Evolutionary conservation across 2,888 invertebrate genomes (phyloP).

Genomic region (Aromia moschata): DNA sequence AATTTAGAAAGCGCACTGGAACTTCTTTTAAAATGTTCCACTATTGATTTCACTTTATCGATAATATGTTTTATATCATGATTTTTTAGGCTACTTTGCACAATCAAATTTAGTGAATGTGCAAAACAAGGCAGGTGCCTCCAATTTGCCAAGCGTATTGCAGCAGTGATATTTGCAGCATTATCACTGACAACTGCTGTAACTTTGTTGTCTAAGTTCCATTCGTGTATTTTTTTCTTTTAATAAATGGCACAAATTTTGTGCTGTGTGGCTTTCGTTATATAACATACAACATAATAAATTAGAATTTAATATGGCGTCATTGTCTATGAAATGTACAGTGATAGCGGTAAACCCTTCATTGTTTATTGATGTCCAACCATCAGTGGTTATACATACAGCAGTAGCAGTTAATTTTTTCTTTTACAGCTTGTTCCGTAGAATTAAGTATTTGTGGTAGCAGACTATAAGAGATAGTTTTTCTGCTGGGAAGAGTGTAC

Average conservation of each 20-base stretch:
- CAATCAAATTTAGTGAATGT: constrained; percentile 48
- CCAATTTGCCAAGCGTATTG: constrained; percentile 40
- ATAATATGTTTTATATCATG: constrained; percentile 8
- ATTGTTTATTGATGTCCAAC: constrained; percentile 49
- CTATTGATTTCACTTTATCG: constrained; percentile 37
- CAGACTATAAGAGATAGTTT: constrained; percentile 42
- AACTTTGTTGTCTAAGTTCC: too few species aligned
- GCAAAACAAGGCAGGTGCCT: constrained; percentile 48
- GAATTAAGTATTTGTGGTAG: too few species aligned
- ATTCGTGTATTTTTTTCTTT: too few species aligned
- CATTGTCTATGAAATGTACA: constrained; percentile 44
- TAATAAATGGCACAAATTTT: constrained; percentile 31
- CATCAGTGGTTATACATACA: constrained; percentile 48
- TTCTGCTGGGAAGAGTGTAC: constrained; percentile 44
- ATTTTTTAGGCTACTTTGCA: constrained; percentile 41
- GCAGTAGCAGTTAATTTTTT: too few species aligned
- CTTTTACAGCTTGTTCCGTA: too few species aligned
- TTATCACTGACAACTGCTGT: constrained; percentile 45
- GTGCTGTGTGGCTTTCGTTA: constrained; percentile 38
- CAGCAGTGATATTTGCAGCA: constrained; percentile 46
- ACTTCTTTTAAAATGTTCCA: constrained; percentile 32
- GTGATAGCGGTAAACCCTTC: constrained; percentile 48
- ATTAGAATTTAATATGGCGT: constrained; percentile 34
- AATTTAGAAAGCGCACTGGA: constrained; percentile 26
- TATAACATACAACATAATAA: constrained; percentile 40